Evolutionary conservation across 2,797 vertebrate species (phyloP).

Genomic region (Mus caroli): DNA sequence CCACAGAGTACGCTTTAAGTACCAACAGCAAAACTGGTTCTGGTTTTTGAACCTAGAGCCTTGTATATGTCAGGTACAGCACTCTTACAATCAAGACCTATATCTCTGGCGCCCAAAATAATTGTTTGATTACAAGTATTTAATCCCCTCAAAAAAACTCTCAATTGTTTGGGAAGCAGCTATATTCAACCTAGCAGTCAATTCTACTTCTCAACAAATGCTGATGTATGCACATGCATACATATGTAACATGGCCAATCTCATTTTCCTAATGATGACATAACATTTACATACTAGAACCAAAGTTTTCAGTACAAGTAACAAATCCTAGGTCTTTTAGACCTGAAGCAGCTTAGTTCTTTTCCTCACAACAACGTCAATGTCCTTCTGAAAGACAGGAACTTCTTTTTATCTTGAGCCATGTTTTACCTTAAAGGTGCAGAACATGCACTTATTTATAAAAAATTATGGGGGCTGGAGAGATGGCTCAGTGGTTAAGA

Average conservation of each 20-base stretch:
- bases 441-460: not conserved
- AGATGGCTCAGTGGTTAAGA: no score
- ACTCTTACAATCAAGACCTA: not conserved
- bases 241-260: not conserved
- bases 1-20: not conserved
- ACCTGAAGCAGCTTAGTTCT: not conserved
- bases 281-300: slow-evolving; percentile 64
- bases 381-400: slow-evolving; percentile 70
- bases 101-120: not conserved
- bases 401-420: slow-evolving; percentile 36
- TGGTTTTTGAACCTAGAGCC: not conserved
- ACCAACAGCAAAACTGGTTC: not conserved
- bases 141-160: not conserved
- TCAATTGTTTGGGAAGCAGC: slow-evolving; percentile 20
- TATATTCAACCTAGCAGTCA: not conserved
- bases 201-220: slow-evolving; percentile 45
- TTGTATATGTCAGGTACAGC: not conserved
- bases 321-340: slow-evolving; percentile 41
- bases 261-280: slow-evolving; percentile 13
- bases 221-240: not conserved
- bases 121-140: not conserved
- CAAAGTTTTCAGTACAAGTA: slow-evolving; percentile 30
- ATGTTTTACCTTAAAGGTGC: not conserved
- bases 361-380: slow-evolving; percentile 50
- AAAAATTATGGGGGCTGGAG: no score